Conservation (phyloP, 2,888 invertebrate genomes). For the Epinotia bilunana region DNA sequence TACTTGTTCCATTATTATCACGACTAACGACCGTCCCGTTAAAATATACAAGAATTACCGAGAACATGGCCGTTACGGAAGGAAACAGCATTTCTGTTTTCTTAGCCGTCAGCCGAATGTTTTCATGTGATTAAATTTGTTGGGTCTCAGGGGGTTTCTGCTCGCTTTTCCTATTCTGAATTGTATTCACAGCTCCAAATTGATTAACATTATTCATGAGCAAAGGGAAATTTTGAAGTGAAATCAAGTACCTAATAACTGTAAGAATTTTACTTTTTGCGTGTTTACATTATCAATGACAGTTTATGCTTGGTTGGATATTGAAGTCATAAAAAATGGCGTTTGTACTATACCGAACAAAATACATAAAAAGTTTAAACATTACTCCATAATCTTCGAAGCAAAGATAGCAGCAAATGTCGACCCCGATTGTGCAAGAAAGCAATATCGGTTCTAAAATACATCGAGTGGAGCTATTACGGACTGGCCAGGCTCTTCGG, state of each 20-base stretch:
- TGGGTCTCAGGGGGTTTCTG: slow-evolving; percentile 16
- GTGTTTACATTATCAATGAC: slow-evolving; percentile 10
- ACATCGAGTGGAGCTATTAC: slow-evolving; percentile 60
- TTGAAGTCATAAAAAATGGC: slow-evolving; percentile 1
- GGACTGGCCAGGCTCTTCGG: slow-evolving; percentile 66
- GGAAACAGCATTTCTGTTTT: slow-evolving; percentile 35
- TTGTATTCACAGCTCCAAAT: slow-evolving; percentile 6
- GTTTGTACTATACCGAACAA: not conserved
- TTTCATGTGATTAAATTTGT: slow-evolving; percentile 32
- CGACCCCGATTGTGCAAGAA: slow-evolving; percentile 64
- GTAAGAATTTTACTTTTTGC: slow-evolving; percentile 5
- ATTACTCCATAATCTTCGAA: not conserved
- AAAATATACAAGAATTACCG: slow-evolving; percentile 16
- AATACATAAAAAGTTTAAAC: not conserved
- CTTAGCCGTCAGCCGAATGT: not conserved
- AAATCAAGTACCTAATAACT: not conserved
- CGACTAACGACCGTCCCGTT: slow-evolving; percentile 2
- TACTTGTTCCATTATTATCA: slow-evolving; percentile 48
- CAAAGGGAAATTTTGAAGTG: not conserved
- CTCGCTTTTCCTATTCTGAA: slow-evolving; percentile 11
- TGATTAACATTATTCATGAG: not conserved
- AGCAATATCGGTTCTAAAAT: slow-evolving; percentile 66
- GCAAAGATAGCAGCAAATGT: slow-evolving; percentile 56
- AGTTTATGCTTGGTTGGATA: slow-evolving; percentile 5
- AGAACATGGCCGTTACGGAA: slow-evolving; percentile 25